Conservation (phyloP, 2,113 vertebrate species). For the Mormyrus iriodes region DNA sequence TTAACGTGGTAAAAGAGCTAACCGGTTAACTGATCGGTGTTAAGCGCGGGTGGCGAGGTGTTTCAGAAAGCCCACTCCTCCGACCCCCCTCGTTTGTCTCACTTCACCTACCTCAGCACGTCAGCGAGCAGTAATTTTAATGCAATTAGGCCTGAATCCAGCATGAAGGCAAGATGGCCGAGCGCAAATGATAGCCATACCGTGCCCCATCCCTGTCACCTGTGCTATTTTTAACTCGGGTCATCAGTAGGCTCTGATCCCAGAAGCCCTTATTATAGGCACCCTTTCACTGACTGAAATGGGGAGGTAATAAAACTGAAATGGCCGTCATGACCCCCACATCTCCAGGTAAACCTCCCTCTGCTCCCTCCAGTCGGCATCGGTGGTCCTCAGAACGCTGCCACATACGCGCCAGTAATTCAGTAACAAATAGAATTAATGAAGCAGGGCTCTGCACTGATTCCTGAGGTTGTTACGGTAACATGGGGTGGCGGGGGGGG, state of each 20-base stretch:
- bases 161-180: slow-evolving; percentile 25
- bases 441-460: neutral
- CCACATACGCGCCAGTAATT: neutral
- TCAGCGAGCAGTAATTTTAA: slow-evolving; percentile 36
- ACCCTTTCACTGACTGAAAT: neutral
- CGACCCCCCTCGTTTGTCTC: neutral
- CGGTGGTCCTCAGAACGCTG: neutral
- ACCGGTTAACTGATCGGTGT: neutral
- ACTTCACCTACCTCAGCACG: neutral
- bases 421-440: slow-evolving; percentile 4
- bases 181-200: slow-evolving; percentile 39
- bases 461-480: neutral
- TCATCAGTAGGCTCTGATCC: slow-evolving; percentile 41
- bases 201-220: slow-evolving; percentile 37
- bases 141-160: slow-evolving; percentile 36
- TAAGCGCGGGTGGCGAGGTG: neutral
- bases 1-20: neutral
- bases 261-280: slow-evolving; percentile 25
- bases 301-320: slow-evolving; percentile 2
- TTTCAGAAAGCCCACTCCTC: neutral
- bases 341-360: neutral
- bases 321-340: neutral
- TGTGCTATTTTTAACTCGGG: slow-evolving; percentile 49
- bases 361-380: neutral
- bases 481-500: neutral